phyloP scores from a whole-genome alignment of 2,888 invertebrate species.

The Cryptocephalus moraei region DNA sequence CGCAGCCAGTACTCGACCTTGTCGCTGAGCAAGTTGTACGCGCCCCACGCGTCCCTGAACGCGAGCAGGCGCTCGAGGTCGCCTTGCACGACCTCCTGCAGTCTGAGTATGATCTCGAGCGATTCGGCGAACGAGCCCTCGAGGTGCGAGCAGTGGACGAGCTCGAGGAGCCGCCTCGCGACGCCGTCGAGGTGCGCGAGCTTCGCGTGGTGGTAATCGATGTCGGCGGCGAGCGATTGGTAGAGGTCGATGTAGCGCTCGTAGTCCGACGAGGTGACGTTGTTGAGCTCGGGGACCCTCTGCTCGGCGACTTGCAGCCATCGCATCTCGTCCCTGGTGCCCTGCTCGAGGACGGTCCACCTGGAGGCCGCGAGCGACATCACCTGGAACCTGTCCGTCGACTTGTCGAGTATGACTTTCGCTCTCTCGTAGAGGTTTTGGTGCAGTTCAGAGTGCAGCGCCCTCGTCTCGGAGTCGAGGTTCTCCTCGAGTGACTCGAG shows the following conservation, averaged over 20 bases:
- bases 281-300: constrained; percentile 69
- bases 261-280: constrained; percentile 73
- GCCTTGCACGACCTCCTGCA: constrained; percentile 67
- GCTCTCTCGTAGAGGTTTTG: constrained; percentile 68
- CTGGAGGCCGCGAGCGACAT: constrained; percentile 77
- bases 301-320: constrained; percentile 80
- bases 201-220: constrained; percentile 71
- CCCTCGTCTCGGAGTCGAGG: constrained; percentile 68
- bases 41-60: constrained; percentile 69
- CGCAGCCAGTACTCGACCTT: constrained; percentile 69
- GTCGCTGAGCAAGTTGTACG: constrained; percentile 62
- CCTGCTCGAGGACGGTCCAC: constrained; percentile 72
- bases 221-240: constrained; percentile 68
- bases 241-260: constrained; percentile 77
- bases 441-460: constrained; percentile 62
- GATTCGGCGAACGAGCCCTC: constrained; percentile 65
- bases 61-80: constrained; percentile 60
- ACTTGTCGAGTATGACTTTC: constrained; percentile 65
- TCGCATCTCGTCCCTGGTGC: constrained; percentile 71
- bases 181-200: constrained; percentile 62
- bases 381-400: constrained; percentile 70
- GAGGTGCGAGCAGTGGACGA: constrained; percentile 64
- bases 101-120: constrained; percentile 57
- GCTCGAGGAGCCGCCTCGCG: constrained; percentile 61
- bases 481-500: constrained; percentile 78